phyloP scores from a whole-genome alignment of 2,113 vertebrate genomes.

The Empidonax traillii region DNA sequence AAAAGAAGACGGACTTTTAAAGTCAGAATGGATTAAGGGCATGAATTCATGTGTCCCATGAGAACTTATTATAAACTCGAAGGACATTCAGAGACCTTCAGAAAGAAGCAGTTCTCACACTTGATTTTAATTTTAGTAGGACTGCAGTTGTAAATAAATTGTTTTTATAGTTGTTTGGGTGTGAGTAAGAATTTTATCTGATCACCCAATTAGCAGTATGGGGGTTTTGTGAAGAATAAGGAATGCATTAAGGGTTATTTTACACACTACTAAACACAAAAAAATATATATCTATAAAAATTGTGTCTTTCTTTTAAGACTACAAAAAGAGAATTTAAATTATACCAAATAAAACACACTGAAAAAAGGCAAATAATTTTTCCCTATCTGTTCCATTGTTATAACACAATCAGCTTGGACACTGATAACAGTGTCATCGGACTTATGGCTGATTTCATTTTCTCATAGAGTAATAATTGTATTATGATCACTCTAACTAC shows the following conservation, averaged over 20 bases:
- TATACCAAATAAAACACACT: not conserved
- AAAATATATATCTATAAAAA: not conserved
- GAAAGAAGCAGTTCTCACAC: not conserved
- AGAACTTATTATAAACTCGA: slow-evolving; percentile 58
- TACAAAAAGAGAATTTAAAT: not conserved
- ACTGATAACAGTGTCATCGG: not conserved
- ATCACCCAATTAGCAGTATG: not conserved
- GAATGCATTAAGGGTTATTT: not conserved
- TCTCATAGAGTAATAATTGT: not conserved
- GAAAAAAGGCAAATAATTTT: not conserved
- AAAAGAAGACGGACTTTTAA: slow-evolving; percentile 55
- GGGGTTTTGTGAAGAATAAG: not conserved
- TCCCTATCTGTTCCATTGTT: not conserved
- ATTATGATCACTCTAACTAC: slow-evolving; percentile 2
- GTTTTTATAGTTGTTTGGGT: not conserved
- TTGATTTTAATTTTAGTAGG: slow-evolving; percentile 17
- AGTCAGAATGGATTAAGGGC: slow-evolving; percentile 62
- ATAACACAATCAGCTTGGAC: not conserved
- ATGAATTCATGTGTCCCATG: slow-evolving; percentile 58
- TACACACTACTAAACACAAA: not conserved
- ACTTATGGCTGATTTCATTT: slow-evolving; percentile 16
- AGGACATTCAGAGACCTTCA: slow-evolving; percentile 51
- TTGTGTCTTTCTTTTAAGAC: not conserved
- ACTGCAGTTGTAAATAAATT: slow-evolving; percentile 18
- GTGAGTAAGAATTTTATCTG: not conserved